These are phyloP conservation scores for Oxytorus armatus DNA, from an alignment of 2,888 invertebrate genomes.

Conservation along the genomic window DNA sequence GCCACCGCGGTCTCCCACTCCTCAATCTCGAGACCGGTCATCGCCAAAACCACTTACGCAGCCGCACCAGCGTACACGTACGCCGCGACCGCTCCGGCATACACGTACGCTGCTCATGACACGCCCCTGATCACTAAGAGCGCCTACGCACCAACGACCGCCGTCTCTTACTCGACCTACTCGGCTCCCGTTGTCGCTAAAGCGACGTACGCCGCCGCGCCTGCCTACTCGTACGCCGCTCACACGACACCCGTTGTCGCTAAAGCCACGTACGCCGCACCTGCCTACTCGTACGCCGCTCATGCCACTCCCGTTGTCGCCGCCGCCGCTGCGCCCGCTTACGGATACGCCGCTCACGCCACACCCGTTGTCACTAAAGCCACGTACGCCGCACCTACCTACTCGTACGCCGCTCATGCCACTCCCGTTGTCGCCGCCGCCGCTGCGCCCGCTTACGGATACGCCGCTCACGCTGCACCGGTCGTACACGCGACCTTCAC, in stretches of 20 bases:
- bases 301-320: conserved; percentile 66
- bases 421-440: conserved; percentile 68
- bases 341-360: conserved; percentile 55
- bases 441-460: conserved; percentile 64
- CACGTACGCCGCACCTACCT: conserved; percentile 40
- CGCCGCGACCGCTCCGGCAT: conserved; percentile 46
- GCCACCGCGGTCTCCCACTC: conserved; percentile 53
- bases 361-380: conserved; percentile 49
- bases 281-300: conserved; percentile 66
- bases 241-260: conserved; percentile 68
- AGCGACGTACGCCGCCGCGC: conserved; percentile 62
- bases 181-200: conserved; percentile 68
- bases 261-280: conserved; percentile 67
- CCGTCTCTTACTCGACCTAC: conserved; percentile 54
- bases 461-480: conserved; percentile 69
- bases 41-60: conserved; percentile 42
- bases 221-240: conserved; percentile 65
- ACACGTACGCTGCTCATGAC: conserved; percentile 67
- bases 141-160: conserved; percentile 51
- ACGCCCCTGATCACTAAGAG: conserved; percentile 67
- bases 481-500: conserved; percentile 73
- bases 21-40: conserved; percentile 58
- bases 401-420: conserved; percentile 67
- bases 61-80: conserved; percentile 41
- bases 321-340: conserved; percentile 64